Evolutionary conservation across 1,140 invertebrate species (phyloP), one percentile per base, ranked within the genome.

Genomic region (Aradophagus sp.): DNA sequence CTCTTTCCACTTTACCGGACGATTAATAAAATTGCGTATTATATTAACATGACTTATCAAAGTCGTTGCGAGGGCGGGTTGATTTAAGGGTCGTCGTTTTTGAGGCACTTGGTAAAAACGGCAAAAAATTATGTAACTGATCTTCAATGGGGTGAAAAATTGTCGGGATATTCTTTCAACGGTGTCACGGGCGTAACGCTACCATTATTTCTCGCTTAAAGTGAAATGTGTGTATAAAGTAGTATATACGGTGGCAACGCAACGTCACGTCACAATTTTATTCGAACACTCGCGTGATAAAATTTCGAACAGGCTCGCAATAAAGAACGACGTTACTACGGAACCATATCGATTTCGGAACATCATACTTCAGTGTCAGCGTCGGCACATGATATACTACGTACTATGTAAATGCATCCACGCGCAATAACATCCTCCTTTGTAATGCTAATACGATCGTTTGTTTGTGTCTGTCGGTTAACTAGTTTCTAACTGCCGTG

Each of bases 361-460:
- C 55, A 61, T 61, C 65, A 68, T 61, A 61, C 55, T 68, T 68
- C 42, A 68, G 41, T 61, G 65, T 68, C 65, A 61, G 34, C 48
- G 35, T 29, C 55, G 41, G 42, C 42, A 34, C 66, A 50, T 69
- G 56, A 69, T 62, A 50, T 62, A 62, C 66, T 50, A 19, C 56
- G 48, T 50, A 29, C 66, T 56, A 62, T 56, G 58, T 62, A 69
- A 62, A 69, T 61, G 50, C 50, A 69, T 62, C 58, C 56, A 69
- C 66, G 52, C 53, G 44, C 56, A 69, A 56, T 69, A 69, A 69
- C 66, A 62, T 56, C 17, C 56, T 62, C 58, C 66, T 69, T 69
- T 69, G 58, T 69, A 69, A 69, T 69, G 66, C 66, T 61, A 69
- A 69, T 69, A 56, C 36, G 56, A 20, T 50, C 66, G 56, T 69